Base-by-base conservation (phyloP, 2,797 vertebrate species). In the Neoniphon sammara region DNA sequence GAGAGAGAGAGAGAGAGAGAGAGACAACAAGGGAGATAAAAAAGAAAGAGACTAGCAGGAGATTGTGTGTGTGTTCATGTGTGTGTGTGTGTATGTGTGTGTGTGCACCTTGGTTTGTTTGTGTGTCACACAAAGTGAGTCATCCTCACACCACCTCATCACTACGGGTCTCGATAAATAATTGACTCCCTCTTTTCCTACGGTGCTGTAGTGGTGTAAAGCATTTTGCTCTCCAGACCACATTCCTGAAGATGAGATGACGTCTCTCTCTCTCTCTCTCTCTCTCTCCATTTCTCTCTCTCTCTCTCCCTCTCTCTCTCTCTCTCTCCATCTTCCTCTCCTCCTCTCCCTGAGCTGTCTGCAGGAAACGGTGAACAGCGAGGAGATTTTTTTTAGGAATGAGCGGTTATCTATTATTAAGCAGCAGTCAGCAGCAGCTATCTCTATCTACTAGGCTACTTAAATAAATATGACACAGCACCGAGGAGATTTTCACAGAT, bases 321-420 rank as follows among this genome's bases (percentile, higher is more conserved):
- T 78, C 61, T 46, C 60, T 53, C 79, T 49, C 54, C 12, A 6
- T 56, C 53, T 11, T 15, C 17, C 44, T 67, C 63, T 86, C 77
- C 67, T 64, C 73, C 81, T 71, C 77, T 74, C 55, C n/a, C 85
- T 59, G 44, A 78, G 71, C 49, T 84, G 80, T 76, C 83, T 70
- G 79, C 70, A 80, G 81, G 71, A 90, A 78, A 70, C 12, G 39
- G 75, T 85, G 82, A 84, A 75, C 63, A 68, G 31, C 36, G 64
- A 71, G 68, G 0, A 0, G 1, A 39, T 58, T 78, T 67, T 77
- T 59, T 53, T 0, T 66, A 81, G 60, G 56, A 84, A 55, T 61
- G 81, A 87, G 63, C 21, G 20, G 39, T 84, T 78, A 91, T 93
- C 84, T 83, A 91, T 93, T 91, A 93, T 93, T 92, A 81, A 91